These are phyloP conservation scores for Formica aserva DNA, from an alignment of 2,888 invertebrate genomes.

Conservation along the genomic window DNA sequence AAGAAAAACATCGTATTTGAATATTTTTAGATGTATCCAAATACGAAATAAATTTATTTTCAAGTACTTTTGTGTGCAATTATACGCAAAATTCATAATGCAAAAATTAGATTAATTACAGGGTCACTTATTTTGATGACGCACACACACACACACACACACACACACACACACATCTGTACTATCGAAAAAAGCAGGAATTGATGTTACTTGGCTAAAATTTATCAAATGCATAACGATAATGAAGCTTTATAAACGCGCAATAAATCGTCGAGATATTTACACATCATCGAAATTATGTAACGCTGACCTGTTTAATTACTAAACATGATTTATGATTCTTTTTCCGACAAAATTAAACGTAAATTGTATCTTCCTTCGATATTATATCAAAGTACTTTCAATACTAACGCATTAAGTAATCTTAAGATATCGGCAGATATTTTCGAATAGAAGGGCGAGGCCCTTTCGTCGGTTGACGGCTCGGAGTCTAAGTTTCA, in stretches of 20 bases:
- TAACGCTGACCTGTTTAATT: not conserved
- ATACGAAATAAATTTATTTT: not conserved
- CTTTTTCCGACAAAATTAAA: not conserved
- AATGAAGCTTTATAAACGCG: not conserved
- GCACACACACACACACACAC: not conserved
- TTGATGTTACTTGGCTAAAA: not conserved
- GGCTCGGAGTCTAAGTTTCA: conserved; percentile 27
- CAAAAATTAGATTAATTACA: conserved; percentile 5
- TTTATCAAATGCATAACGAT: conserved; percentile 12
- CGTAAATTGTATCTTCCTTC: not conserved
- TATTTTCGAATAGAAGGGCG: not conserved
- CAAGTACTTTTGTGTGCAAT: not conserved
- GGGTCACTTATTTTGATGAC: not conserved
- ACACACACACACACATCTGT: not conserved
- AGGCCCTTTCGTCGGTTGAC: not conserved
- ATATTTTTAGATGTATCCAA: not conserved
- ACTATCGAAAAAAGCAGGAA: not conserved
- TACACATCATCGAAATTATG: not conserved
- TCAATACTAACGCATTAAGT: not conserved
- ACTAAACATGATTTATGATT: not conserved
- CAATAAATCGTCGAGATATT: conserved; percentile 24
- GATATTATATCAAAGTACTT: not conserved
- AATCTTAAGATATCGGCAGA: not conserved
- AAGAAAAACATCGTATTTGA: conserved; percentile 8
- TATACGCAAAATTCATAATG: not conserved